These are phyloP conservation scores for Cheilosia vulpina DNA, from an alignment of 2,888 invertebrate species.

Conservation along the genomic window DNA sequence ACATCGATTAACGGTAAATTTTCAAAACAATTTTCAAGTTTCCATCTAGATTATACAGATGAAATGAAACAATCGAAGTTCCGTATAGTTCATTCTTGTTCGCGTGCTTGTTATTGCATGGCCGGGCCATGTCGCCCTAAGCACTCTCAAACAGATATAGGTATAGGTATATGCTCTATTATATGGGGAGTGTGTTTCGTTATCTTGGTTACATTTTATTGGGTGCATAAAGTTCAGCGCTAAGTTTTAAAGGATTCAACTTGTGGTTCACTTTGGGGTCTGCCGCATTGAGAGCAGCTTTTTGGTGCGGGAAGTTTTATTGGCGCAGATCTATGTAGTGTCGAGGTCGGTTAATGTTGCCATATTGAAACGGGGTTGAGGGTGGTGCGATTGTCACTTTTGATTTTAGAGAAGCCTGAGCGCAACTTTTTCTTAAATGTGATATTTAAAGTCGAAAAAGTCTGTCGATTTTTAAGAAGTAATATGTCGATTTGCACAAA, in stretches of 20 bases:
- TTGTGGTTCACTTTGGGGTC: constrained; percentile 31
- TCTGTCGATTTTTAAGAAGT: no score
- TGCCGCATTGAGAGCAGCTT: neutral
- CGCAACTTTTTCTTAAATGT: no score
- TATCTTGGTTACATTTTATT: constrained; percentile 50
- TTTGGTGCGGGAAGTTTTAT: constrained; percentile 10
- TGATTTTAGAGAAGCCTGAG: no score
- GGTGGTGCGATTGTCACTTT: no score
- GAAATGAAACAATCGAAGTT: constrained; percentile 51
- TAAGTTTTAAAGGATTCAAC: constrained; percentile 47
- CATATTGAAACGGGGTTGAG: no score
- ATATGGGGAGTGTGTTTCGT: constrained; percentile 22
- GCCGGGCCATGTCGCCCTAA: neutral
- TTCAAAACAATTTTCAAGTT: constrained; percentile 62
- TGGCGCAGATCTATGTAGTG: neutral
- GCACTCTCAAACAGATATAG: no score
- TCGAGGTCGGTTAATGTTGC: no score
- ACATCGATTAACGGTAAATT: constrained; percentile 49
- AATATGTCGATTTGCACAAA: no score
- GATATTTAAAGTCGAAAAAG: no score
- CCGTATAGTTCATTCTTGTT: neutral
- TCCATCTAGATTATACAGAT: constrained; percentile 32
- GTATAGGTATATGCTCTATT: no score
- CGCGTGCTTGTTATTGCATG: neutral
- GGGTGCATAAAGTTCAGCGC: constrained; percentile 51